phyloP scores from a whole-genome alignment of 2,888 invertebrate species.

The Oscheius myriophilus region DNA sequence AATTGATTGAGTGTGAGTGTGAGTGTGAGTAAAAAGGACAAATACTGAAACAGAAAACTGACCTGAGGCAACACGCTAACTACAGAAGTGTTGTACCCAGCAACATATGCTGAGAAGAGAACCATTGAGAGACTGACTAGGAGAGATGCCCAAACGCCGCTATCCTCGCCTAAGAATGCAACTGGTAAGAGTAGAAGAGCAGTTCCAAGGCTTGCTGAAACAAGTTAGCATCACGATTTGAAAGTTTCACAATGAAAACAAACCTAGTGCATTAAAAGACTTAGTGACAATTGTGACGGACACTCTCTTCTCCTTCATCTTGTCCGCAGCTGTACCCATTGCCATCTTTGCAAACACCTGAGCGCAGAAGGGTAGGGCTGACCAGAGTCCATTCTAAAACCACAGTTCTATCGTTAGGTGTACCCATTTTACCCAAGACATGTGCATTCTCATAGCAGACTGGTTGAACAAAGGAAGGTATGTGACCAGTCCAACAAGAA shows the following conservation, averaged over 20 bases:
- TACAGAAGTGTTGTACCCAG: slow-evolving; percentile 65
- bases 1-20: background rate
- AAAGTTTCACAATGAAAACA: slow-evolving; percentile 1
- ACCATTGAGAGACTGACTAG: slow-evolving; percentile 57
- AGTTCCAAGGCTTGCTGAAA: slow-evolving; percentile 61
- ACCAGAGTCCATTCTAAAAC: slow-evolving; percentile 64
- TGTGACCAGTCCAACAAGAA: slow-evolving; percentile 60
- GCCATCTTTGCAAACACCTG: slow-evolving; percentile 64
- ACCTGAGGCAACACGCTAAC: slow-evolving; percentile 64
- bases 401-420: background rate
- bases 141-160: slow-evolving; percentile 44
- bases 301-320: slow-evolving; percentile 49
- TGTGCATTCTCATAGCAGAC: slow-evolving; percentile 56
- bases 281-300: slow-evolving; percentile 59
- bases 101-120: slow-evolving; percentile 62
- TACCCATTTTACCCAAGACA: slow-evolving; percentile 32
- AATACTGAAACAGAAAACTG: too few species aligned
- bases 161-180: slow-evolving; percentile 35
- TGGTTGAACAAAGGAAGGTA: slow-evolving; percentile 65
- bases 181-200: slow-evolving; percentile 54
- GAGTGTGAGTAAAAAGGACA: too few species aligned
- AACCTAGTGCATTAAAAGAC: slow-evolving; percentile 58
- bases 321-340: slow-evolving; percentile 62
- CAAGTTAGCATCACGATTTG: background rate
- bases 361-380: slow-evolving; percentile 61